phyloP scores from a whole-genome alignment of 2,797 vertebrate genomes.

The Scarus forsteni region DNA sequence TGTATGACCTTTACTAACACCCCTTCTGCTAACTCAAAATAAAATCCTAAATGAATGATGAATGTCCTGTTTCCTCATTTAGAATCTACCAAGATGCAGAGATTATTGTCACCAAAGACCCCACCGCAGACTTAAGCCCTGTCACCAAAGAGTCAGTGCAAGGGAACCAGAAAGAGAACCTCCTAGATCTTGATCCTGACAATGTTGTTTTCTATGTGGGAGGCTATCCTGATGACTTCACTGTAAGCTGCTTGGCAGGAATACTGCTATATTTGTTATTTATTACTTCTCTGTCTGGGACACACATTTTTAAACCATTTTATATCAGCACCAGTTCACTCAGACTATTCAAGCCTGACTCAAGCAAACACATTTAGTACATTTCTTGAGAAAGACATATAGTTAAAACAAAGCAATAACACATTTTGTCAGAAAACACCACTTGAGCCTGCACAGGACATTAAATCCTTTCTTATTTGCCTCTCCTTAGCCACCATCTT shows the following conservation, averaged over 20 bases:
- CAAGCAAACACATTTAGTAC: too few species aligned
- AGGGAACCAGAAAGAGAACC: slow-evolving; percentile 65
- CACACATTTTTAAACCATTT: neutral
- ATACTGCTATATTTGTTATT: neutral
- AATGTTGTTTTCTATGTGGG: slow-evolving; percentile 86
- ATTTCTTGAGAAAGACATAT: too few species aligned
- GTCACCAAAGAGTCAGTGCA: fast-evolving
- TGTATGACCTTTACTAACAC: neutral
- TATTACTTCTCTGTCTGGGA: neutral
- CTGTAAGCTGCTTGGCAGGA: slow-evolving; percentile 65
- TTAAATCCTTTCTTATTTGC: slow-evolving; percentile 21
- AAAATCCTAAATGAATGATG: neutral
- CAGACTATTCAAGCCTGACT: neutral
- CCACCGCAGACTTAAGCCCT: neutral
- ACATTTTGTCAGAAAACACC: too few species aligned
- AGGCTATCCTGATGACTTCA: slow-evolving; percentile 83
- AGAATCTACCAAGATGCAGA: slow-evolving; percentile 85
- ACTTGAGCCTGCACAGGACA: too few species aligned
- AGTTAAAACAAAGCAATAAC: too few species aligned
- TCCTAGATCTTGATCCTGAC: slow-evolving; percentile 74
- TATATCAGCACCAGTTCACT: too few species aligned
- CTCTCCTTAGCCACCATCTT: slow-evolving; percentile 85
- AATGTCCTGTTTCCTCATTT: slow-evolving; percentile 3
- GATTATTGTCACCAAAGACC: slow-evolving; percentile 62
- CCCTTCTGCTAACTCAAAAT: neutral